These are phyloP conservation scores for Bagarius yarrelli DNA, from an alignment of 2,113 vertebrate genomes.

Conservation along the genomic window DNA sequence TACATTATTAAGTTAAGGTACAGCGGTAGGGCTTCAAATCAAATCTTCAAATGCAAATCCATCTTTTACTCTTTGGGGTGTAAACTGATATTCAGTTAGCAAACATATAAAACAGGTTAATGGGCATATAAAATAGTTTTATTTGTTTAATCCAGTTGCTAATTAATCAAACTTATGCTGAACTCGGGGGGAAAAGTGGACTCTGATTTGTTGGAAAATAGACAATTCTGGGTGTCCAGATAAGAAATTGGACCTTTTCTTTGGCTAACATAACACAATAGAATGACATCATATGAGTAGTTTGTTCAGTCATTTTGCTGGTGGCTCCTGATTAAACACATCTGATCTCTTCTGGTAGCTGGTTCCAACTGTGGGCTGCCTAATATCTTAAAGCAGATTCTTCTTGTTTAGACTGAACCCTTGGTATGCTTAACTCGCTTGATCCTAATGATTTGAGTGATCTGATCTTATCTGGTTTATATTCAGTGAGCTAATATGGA, in stretches of 20 bases:
- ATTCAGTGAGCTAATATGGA: no score
- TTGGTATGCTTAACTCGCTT: no score
- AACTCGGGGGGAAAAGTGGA: not conserved
- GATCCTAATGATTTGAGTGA: no score
- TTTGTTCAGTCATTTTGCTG: not conserved
- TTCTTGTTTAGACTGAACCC: no score
- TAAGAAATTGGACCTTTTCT: not conserved
- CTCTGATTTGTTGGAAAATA: not conserved
- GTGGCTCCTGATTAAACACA: no score
- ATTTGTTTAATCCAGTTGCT: not conserved
- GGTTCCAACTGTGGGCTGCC: no score
- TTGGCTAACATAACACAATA: not conserved
- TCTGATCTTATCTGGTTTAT: no score
- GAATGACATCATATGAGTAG: not conserved
- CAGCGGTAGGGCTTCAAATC: no score
- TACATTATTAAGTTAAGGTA: no score
- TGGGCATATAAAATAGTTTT: not conserved
- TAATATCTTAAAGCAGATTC: no score
- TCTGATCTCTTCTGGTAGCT: no score
- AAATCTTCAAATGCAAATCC: no score
- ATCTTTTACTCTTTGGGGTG: not conserved
- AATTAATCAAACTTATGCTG: slow-evolving; percentile 3
- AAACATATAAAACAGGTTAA: not conserved
- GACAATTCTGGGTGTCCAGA: not conserved
- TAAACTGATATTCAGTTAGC: not conserved